Conservation (phyloP, 2,888 invertebrate genomes). For the Trichopoda pennipes region DNA sequence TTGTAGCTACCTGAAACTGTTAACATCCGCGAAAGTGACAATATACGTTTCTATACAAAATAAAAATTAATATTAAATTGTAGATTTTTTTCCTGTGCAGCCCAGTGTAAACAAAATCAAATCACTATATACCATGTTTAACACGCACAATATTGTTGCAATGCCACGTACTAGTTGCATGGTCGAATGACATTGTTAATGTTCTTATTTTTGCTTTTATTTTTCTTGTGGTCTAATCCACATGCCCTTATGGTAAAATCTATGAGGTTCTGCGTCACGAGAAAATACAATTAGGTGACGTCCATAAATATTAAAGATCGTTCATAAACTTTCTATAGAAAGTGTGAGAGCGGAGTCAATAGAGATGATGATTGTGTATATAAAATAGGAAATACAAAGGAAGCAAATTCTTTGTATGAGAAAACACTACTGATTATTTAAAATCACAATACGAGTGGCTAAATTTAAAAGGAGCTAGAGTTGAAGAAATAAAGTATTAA, state of each 20-base stretch:
- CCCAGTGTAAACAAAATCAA: not conserved
- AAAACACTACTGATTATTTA: not conserved
- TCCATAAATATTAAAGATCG: conserved; percentile 30
- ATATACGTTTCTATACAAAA: too few relatives aligned
- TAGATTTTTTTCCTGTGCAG: too few relatives aligned
- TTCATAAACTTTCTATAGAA: not conserved
- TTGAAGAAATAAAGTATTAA: not conserved
- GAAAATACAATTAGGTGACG: conserved; percentile 69
- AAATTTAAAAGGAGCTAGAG: not conserved
- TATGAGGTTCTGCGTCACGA: conserved; percentile 72
- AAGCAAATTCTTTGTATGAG: conserved; percentile 21
- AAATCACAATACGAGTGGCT: not conserved
- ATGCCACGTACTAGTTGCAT: conserved; percentile 13
- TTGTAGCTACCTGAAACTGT: too few relatives aligned
- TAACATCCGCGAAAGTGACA: too few relatives aligned
- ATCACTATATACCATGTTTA: conserved; percentile 9
- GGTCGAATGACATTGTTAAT: conserved; percentile 60
- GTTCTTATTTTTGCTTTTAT: conserved; percentile 71
- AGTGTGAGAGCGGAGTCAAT: not conserved
- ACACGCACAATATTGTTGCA: conserved; percentile 8
- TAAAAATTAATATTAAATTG: too few relatives aligned
- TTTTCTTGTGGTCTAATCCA: conserved; percentile 20
- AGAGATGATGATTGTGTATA: not conserved
- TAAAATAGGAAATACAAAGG: not conserved
- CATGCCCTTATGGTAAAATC: conserved; percentile 72